These are phyloP conservation scores for Lithophane socia DNA, from an alignment of 2,888 invertebrate species.

Conservation along the genomic window DNA sequence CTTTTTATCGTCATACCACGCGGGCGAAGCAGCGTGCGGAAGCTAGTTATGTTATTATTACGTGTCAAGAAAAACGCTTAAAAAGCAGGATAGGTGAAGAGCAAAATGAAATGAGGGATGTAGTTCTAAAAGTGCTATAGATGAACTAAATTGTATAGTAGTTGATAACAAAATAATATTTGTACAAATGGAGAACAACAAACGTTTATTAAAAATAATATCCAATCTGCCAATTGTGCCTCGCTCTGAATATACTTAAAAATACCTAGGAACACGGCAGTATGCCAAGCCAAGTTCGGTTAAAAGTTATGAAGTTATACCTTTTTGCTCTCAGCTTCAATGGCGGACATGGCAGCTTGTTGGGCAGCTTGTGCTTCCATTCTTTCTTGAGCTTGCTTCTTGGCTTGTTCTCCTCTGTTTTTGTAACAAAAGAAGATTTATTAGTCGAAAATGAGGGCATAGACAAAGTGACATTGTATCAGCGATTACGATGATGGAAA, in stretches of 20 bases:
- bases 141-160: background rate
- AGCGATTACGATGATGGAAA: no score
- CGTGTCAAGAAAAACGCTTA: background rate
- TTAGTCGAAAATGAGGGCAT: background rate
- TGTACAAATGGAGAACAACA: background rate
- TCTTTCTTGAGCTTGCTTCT: conserved; percentile 94
- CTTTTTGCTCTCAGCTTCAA: conserved; percentile 95
- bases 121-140: background rate
- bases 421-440: background rate
- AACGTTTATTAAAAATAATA: background rate
- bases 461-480: no score
- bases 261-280: background rate
- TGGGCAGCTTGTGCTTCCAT: conserved; percentile 96
- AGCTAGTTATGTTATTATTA: background rate
- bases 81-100: conserved; percentile 3
- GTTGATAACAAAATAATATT: background rate
- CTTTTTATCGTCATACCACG: no score
- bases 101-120: background rate
- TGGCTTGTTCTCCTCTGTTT: conserved; percentile 95
- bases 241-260: background rate
- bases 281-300: background rate
- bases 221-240: background rate
- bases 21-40: no score
- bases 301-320: conserved; percentile 70
- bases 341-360: conserved; percentile 97